Percentiles rank a stretch among this genome's conserved stretches.
phyloP scores from a whole-genome alignment of 1,140 invertebrate species.

The Telenomus remus region DNA sequence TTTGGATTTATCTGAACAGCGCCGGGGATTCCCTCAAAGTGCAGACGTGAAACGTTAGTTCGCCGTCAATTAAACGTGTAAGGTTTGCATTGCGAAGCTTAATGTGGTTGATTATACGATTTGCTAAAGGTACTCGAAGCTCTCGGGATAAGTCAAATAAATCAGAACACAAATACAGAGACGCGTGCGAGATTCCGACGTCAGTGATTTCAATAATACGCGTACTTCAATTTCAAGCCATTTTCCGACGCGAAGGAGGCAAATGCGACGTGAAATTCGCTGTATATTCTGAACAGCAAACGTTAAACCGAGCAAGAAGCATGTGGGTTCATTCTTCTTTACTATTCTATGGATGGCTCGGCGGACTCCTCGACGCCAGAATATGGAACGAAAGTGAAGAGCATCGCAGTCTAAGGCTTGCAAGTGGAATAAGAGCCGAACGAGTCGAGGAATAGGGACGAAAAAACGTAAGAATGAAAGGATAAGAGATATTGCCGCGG shows the following conservation, averaged over 20 bases:
- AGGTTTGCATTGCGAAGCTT: conserved; percentile 20
- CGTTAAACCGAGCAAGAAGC: conserved; percentile 58
- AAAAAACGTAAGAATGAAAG: conserved; percentile 31
- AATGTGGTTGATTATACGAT: conserved; percentile 36
- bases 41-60: conserved; percentile 25
- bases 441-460: conserved; percentile 27
- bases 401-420: conserved; percentile 30
- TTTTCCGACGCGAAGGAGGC: conserved; percentile 46
- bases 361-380: conserved; percentile 41
- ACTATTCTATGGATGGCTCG: conserved; percentile 62
- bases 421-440: conserved; percentile 11
- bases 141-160: conserved; percentile 51
- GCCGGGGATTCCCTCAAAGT: conserved; percentile 35
- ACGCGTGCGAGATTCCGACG: conserved; percentile 51
- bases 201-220: conserved; percentile 57
- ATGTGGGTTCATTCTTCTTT: conserved; percentile 68
- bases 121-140: conserved; percentile 5
- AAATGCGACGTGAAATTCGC: conserved; percentile 58
- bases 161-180: conserved; percentile 54
- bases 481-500: conserved; percentile 52
- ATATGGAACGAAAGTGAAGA: conserved; percentile 52
- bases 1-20: conserved; percentile 18
- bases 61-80: conserved; percentile 31
- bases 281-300: conserved; percentile 56
- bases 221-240: conserved; percentile 55